phyloP scores from a whole-genome alignment of 1,140 invertebrate genomes.

The Saccostrea cuccullata region DNA sequence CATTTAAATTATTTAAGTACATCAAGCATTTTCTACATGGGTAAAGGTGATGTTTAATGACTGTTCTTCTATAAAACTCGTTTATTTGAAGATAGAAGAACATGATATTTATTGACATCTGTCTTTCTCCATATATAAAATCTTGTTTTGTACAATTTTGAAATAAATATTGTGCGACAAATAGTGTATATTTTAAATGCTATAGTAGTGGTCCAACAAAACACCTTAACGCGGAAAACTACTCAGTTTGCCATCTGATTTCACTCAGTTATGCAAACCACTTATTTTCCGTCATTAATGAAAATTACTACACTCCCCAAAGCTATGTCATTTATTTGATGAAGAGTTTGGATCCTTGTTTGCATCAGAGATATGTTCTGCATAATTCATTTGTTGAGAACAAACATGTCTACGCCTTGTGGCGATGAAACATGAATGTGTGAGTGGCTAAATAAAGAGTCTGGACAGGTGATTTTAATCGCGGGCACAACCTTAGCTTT shows the following conservation, averaged over 20 bases:
- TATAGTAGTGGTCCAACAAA: neutral
- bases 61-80: slow-evolving; percentile 10
- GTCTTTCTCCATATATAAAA: neutral
- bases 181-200: neutral
- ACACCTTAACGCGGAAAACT: neutral
- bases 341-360: no score
- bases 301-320: no score
- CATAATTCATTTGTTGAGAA: no score
- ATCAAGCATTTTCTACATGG: neutral
- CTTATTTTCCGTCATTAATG: no score
- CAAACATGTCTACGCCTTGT: no score
- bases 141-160: slow-evolving; percentile 8
- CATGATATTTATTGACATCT: neutral
- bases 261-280: neutral
- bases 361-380: no score
- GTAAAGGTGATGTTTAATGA: neutral
- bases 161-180: neutral
- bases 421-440: no score
- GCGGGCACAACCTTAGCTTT: no score
- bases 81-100: neutral
- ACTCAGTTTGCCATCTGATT: neutral
- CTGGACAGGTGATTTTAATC: no score
- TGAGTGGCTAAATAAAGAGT: no score
- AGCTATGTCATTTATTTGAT: no score
- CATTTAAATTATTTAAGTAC: neutral